Conservation (phyloP, 2,797 vertebrate genomes). For the Lacerta agilis region DNA sequence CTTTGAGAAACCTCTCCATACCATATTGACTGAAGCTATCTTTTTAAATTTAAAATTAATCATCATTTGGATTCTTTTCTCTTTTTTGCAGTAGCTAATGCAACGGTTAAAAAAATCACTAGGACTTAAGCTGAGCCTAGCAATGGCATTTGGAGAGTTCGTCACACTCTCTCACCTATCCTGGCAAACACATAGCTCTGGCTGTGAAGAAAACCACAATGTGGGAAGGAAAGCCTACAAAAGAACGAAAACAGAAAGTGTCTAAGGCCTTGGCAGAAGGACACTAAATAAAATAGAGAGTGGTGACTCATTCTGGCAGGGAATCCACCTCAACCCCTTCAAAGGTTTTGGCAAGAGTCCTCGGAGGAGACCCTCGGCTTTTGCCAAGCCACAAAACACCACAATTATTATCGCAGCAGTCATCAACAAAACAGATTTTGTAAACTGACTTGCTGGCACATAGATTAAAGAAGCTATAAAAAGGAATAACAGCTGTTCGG, state of each 20-base stretch:
- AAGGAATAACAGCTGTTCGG: constrained; percentile 86
- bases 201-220: constrained; percentile 86
- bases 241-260: constrained; percentile 90
- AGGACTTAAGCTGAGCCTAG: constrained; percentile 65
- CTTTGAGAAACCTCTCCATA: constrained; percentile 61
- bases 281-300: constrained; percentile 86
- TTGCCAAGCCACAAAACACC: constrained; percentile 89
- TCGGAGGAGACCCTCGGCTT: constrained; percentile 85
- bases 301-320: constrained; percentile 88
- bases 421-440: constrained; percentile 88
- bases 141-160: constrained; percentile 70
- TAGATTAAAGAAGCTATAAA: constrained; percentile 87
- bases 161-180: constrained; percentile 83
- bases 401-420: constrained; percentile 86
- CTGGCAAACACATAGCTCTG: constrained; percentile 81
- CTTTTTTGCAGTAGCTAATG: constrained; percentile 61
- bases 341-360: constrained; percentile 87
- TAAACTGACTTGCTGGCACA: constrained; percentile 88
- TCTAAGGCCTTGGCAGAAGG: constrained; percentile 88
- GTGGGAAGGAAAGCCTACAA: constrained; percentile 86
- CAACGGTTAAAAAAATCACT: constrained; percentile 61
- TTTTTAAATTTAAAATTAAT: constrained; percentile 68
- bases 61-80: constrained; percentile 68
- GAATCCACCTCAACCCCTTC: constrained; percentile 85
- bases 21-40: constrained; percentile 44